Base-by-base conservation (phyloP, 2,888 invertebrate genomes). In the Latrodectus hesperus region DNA sequence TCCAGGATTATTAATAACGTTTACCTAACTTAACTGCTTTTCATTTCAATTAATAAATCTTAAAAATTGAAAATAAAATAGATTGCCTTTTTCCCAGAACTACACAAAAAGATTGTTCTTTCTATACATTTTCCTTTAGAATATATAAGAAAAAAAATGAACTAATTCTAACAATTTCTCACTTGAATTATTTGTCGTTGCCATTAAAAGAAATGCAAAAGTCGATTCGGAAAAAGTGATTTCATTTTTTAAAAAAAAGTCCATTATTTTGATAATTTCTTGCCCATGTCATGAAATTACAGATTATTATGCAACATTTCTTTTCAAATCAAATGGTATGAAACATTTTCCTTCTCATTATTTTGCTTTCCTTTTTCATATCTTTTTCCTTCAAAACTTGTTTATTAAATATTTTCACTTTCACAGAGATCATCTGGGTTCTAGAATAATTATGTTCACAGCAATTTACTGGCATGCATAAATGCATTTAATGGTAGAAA, bases 301-400 rank as follows among this genome's bases (percentile, higher is more conserved):
- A 65, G 22, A 22, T 65, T 77, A 77, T 77, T 77, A 68, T 52
- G 22, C 68, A 51, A 52, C 51, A 52, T 77, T 52, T 22, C 67
- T 14, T 53, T 53, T 16, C 22, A 16, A 11, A n/a, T 77, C 22
- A 26, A 77, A 77, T 67, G 51, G 51, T 1, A 65, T 4, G 17
- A 60, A 16, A 22, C 10, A 22, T 52, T 49, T 51, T 52, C 22
- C 16, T 22, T 53, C 16, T 14, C 12, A 55, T 55, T 55, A 14
- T 6, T 55, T 55, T 55, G 55, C 16, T 55, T 16, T 55, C 55
- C 8, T 55, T 55, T 55, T 6, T 55, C 55, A 11, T 14, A 55
- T 55, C 2, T 55, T 16, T 14, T 55, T 55, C 16, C 6, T 16
- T 14, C 55, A 3, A 16, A 55, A 16, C 11, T 14, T 14, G 16